Conservation (phyloP, 2,113 vertebrate genomes). For the Barnardius zonarius region DNA sequence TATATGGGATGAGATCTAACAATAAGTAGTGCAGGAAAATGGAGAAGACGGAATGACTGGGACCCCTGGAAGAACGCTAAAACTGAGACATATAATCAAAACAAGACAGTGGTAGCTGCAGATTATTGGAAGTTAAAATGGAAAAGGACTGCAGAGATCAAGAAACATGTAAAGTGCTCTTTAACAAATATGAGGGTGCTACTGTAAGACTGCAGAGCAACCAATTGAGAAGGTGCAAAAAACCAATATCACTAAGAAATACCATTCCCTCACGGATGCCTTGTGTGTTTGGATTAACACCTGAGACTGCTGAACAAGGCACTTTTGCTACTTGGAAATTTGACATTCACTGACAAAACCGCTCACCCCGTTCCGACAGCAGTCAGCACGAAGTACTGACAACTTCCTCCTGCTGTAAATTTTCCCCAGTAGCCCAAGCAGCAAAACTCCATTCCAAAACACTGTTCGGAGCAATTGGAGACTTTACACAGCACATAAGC, state of each 20-base stretch:
- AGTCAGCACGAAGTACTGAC: neutral
- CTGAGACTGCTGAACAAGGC: neutral
- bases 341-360: neutral
- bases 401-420: neutral
- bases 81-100: neutral
- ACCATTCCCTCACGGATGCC: neutral
- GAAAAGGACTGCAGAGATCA: neutral
- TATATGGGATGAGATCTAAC: neutral
- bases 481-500: neutral
- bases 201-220: neutral
- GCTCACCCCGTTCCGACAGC: fast-evolving
- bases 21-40: neutral
- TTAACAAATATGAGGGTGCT: neutral
- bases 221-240: neutral
- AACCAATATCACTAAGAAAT: neutral
- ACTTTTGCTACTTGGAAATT: neutral
- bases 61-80: neutral
- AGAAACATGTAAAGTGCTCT: neutral
- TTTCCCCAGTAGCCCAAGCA: neutral
- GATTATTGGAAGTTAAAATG: neutral
- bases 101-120: neutral
- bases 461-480: neutral
- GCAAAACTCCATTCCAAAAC: neutral
- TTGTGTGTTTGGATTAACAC: neutral
- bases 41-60: neutral